Evolutionary conservation across 2,888 invertebrate species (phyloP), one percentile per base, ranked within the genome.

Genomic region (Andrena dorsata): DNA sequence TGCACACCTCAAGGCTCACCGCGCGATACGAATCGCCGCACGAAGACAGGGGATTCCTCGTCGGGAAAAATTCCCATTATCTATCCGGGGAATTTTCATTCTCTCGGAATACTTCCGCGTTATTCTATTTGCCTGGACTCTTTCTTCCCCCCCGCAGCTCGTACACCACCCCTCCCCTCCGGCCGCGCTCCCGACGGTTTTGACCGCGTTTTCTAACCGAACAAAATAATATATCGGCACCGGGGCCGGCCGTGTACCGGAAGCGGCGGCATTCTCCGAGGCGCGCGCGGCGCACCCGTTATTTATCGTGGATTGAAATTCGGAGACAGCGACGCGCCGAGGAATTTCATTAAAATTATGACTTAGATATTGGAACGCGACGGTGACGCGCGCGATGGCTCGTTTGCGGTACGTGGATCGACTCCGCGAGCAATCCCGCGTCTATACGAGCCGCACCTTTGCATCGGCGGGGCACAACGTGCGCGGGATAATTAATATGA

Each of bases 271-370:
- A 85, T 85, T 87, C 80, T 74, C 61, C 56, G 32, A 76, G 41
- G 66, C 47, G 69, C 10, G n/a, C 56, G 61, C 41, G 49, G 60
- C 66, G 76, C 79, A 85, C 84, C 85, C 83, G 86, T 90, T 90
- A 91, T 91, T 89, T 90, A 89, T 90, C 89, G 90, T 85, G 88
- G 83, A 91, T 91, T 92, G 91, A 92, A 91, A 92, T 92, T 91
- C 92, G 88, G 80, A 88, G 90, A 89, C 89, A 82, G 86, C 87
- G 86, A 80, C 76, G 88, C 68, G 84, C 64, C 63, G 71, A 87
- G 91, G 93, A 93, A 93, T 93, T 93, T 93, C 93, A 93, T 93
- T 93, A 93, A 92, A 92, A 92, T 91, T 89, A 92, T 90, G 90
- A 92, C 92, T 92, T 86, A 90, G 92, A 92, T 92, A 92, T 93